phyloP scores from a whole-genome alignment of 1,140 invertebrate species.

The Armadillidium nasatum region DNA sequence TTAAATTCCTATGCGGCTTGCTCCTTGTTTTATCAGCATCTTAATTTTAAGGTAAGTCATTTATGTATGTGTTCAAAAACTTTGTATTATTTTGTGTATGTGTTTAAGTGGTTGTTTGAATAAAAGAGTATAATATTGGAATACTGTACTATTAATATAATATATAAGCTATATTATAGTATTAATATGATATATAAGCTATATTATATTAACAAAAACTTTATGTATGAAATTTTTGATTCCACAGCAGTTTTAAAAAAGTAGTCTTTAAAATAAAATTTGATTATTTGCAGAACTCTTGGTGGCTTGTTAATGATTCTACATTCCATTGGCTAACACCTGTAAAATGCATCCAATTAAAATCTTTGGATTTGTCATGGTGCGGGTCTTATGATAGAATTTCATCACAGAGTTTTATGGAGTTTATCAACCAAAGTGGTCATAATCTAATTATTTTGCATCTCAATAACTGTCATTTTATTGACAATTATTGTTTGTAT shows the following conservation, averaged over 20 bases:
- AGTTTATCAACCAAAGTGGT: conserved; percentile 42
- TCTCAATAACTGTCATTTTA: conserved; percentile 42
- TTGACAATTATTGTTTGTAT: conserved; percentile 43
- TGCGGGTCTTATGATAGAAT: conserved; percentile 41
- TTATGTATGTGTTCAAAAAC: neutral
- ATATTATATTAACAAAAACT: neutral
- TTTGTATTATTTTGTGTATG: neutral
- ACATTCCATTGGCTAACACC: neutral
- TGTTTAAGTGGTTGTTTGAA: neutral
- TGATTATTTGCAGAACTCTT: neutral
- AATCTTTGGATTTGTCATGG: conserved; percentile 40
- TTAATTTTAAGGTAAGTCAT: neutral
- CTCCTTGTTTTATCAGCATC: neutral
- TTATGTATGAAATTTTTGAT: neutral
- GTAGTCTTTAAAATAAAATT: neutral
- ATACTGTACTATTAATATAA: neutral
- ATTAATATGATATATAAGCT: neutral
- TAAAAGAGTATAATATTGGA: neutral
- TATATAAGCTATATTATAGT: neutral
- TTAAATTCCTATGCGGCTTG: neutral
- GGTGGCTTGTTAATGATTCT: neutral
- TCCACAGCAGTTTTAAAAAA: neutral
- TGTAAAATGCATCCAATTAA: conserved; percentile 4
- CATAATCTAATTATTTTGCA: conserved; percentile 30
- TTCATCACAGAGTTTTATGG: conserved; percentile 40